Evolutionary conservation across 2,113 vertebrate species (phyloP), one percentile per base, ranked within the genome.

Genomic region (Alethe castanea): DNA sequence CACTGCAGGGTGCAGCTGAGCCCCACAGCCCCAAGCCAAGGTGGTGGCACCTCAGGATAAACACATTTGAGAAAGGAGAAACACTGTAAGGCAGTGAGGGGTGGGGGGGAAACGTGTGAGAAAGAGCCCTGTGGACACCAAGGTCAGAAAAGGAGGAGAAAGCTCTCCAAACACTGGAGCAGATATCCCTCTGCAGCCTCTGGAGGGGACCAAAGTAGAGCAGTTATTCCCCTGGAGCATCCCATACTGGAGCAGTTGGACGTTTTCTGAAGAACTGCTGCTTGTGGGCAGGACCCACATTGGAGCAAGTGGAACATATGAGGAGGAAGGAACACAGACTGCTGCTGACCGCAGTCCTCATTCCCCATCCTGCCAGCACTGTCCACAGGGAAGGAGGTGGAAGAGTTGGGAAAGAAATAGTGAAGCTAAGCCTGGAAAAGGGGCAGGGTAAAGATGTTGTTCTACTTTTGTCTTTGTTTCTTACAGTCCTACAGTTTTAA

Each of bases 381-480:
- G 9, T 14, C 8, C 2, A 0, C 17, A 28, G 17, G 6, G 5
- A 11, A 72, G 28, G 15, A 48, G 6, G 6, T 33, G 23, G 35
- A 85, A 13, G 11, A 8, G 2, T 0, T 69, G 14, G 25, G 33
- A 81, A 81, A 6, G 7, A 66, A 72, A 6, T 8, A 47, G 13
- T 17, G 8, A 86, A 48, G 8, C 9, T 62, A 14, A 45, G 17
- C 10, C 18, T 59, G 13, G 28, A 53, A 72, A 88, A 53, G 5
- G 2, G 8, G 7, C 15, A 11, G 8, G 4, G 7, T 10, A 6
- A 57, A 44, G 9, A 3, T 25, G 23, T 3, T 50, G 5, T 5
- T 54, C 67, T 42, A 38, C 11, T 73, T 72, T 48, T 65, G 28
- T 18, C 28, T 66, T 42, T 79, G 5, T 77, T 84, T 70, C 35